A percentile compares a stretch with the other conserved stretches of the same genome.
Conservation (phyloP, 1,140 invertebrate genomes). For the Nephila pilipes region DNA sequence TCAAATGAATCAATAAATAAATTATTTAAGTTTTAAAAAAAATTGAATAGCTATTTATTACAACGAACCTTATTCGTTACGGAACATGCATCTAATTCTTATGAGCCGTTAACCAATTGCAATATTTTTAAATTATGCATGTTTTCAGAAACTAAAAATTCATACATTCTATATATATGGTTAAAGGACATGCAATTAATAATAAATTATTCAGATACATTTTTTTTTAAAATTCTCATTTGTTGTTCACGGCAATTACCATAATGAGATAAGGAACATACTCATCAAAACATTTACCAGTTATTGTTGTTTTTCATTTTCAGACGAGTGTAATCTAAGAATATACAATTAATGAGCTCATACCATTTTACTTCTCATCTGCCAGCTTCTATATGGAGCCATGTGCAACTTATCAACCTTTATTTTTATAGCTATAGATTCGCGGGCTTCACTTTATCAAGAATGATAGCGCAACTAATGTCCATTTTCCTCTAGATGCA, state of each 20-base stretch:
- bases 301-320: background rate
- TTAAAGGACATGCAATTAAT: too few species aligned
- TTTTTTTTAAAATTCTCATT: background rate
- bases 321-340: background rate
- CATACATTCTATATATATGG: too few species aligned
- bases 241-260: background rate
- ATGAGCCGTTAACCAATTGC: too few species aligned
- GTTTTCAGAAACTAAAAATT: too few species aligned
- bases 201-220: background rate
- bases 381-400: background rate
- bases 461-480: slow-evolving; percentile 62
- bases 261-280: too few species aligned
- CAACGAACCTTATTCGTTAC: too few species aligned
- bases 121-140: too few species aligned
- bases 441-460: background rate
- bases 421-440: slow-evolving; percentile 68
- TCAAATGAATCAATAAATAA: background rate
- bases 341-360: background rate
- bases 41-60: too few species aligned
- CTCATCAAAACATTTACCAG: too few species aligned
- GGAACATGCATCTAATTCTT: too few species aligned
- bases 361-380: background rate
- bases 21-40: too few species aligned
- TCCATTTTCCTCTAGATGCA: slow-evolving; percentile 66
- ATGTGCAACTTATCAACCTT: slow-evolving; percentile 70